Evolutionary conservation across 2,113 vertebrate genomes (phyloP).

Genomic region (Nothoprocta perdicaria): DNA sequence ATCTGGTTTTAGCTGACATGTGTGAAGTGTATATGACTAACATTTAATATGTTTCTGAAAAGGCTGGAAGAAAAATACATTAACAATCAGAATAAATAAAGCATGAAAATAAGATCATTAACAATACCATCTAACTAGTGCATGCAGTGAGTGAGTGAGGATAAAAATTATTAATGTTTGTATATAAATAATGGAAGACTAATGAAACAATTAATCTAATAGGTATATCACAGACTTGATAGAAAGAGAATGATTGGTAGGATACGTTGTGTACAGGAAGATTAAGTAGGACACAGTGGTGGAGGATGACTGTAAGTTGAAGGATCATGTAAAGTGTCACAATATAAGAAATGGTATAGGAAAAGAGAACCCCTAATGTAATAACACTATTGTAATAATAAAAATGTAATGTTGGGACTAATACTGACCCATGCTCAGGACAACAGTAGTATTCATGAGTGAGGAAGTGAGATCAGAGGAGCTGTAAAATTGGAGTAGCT

Average conservation of each 20-base stretch:
- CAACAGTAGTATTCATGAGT: not conserved
- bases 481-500: not conserved
- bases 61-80: not conserved
- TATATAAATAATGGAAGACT: not conserved
- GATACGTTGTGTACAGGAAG: not conserved
- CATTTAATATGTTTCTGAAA: slow-evolving; percentile 2
- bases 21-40: not conserved
- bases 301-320: not conserved
- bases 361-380: not conserved
- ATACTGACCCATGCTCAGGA: not conserved
- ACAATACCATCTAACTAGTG: not conserved
- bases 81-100: not conserved
- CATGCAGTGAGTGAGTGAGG: accelerated
- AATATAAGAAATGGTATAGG: not conserved
- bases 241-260: not conserved
- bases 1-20: not conserved
- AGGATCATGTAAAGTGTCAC: not conserved
- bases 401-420: not conserved
- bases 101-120: not conserved
- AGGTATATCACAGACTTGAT: not conserved
- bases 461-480: not conserved
- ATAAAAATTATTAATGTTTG: not conserved
- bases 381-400: not conserved
- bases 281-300: not conserved
- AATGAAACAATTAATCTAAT: not conserved